Evolutionary conservation across 2,113 vertebrate species (phyloP), one percentile per base, ranked within the genome.

Genomic region (Stegastes partitus): DNA sequence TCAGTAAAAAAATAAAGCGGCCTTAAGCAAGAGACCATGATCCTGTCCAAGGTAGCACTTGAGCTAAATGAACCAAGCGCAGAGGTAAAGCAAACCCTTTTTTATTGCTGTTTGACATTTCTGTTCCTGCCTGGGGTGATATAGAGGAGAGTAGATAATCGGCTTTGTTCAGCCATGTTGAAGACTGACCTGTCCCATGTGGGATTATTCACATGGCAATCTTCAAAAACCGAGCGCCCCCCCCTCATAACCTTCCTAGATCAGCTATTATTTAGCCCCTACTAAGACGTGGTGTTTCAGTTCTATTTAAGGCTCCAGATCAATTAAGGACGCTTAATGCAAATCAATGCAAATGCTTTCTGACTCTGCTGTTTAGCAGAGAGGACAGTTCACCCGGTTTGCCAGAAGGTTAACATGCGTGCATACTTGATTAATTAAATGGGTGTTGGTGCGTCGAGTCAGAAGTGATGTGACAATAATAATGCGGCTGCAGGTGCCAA

Each of bases 291-390:
- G 26, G 1, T 4, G 8, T 76, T 54, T 56, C 22, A 3, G 42
- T 37, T 59, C 51, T 54, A 61, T 49, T 77, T 56, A 51, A 78
- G 37, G 39, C 68, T 21, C 4, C 59, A 73, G 81, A 74, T 89
- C 67, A 77, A 66, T 82, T 76, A 65, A 63, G 34, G 22, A 56
- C 23, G 1, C 59, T 61, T 84, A 26, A 86, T 86, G 75, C 75
- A 80, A 88, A 90, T 86, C 45, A 55, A 85, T 88, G 81, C 81
- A 88, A 88, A 88, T 75, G 53, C 68, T 66, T 72, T 75, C 68
- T 63, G 64, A 14, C 54, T 51, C 22, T 82, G 84, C 64, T 82
- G 45, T 83, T 86, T 57, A 86, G 55, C 56, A 45, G 31, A 42
- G 22, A 11, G 42, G 58, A 66, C 53, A 23, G 53, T 69, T 61